These are phyloP conservation scores for Rhysida immarginata DNA, from an alignment of 1,140 invertebrate species.

Conservation along the genomic window DNA sequence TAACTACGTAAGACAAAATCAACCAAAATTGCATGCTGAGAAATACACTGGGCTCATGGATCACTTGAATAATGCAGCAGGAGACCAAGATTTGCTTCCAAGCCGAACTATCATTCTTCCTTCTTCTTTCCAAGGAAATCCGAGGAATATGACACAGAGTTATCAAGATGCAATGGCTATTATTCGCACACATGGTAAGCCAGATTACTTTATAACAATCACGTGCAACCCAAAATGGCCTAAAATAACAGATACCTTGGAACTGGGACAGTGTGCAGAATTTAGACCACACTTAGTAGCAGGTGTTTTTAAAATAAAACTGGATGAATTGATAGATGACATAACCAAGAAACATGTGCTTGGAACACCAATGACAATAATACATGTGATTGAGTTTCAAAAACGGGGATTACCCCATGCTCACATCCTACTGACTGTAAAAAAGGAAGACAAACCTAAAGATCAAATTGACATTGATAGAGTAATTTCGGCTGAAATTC, in stretches of 20 bases:
- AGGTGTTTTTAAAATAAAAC: slow-evolving; percentile 29
- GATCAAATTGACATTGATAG: slow-evolving; percentile 28
- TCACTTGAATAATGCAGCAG: slow-evolving; percentile 12
- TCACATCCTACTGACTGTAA: slow-evolving; percentile 32
- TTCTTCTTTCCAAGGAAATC: slow-evolving; percentile 27
- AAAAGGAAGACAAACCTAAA: slow-evolving; percentile 3
- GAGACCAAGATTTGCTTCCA: slow-evolving; percentile 10
- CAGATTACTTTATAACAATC: slow-evolving; percentile 22
- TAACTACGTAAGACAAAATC: slow-evolving; percentile 29
- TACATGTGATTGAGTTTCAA: slow-evolving; percentile 36
- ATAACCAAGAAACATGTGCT: slow-evolving; percentile 22
- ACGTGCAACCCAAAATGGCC: slow-evolving; percentile 36
- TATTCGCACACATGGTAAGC: slow-evolving; percentile 14
- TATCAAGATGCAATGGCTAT: slow-evolving; percentile 31
- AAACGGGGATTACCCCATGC: slow-evolving; percentile 37
- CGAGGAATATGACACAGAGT: slow-evolving; percentile 28
- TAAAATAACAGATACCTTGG: slow-evolving; percentile 26
- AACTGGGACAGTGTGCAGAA: slow-evolving; percentile 18
- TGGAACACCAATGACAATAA: slow-evolving; percentile 23
- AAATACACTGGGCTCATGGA: slow-evolving; percentile 32
- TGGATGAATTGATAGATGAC: slow-evolving; percentile 21
- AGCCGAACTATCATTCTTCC: slow-evolving; percentile 25
- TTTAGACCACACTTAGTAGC: slow-evolving; percentile 28
- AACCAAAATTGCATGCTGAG: slow-evolving; percentile 32
- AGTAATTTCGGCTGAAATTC: slow-evolving; percentile 23